Conservation (phyloP, 2,888 invertebrate genomes). For the Agrotis segetum region DNA sequence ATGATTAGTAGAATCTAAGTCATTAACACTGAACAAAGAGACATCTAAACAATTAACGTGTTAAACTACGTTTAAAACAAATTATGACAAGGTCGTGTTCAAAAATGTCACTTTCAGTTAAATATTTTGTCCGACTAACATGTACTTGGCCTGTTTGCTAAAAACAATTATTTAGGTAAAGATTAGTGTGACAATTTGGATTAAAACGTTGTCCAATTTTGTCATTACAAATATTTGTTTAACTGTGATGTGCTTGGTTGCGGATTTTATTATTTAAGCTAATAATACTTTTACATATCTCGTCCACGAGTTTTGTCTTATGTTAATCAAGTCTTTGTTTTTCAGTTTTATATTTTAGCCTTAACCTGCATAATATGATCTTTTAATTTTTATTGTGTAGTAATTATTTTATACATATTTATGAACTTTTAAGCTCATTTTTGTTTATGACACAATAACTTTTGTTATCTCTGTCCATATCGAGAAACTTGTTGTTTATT, state of each 20-base stretch:
- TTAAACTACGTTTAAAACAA: constrained; percentile 28
- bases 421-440: neutral
- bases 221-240: constrained; percentile 10
- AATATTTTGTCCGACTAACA: constrained; percentile 28
- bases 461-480: neutral
- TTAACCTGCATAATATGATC: constrained; percentile 7
- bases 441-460: neutral
- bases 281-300: constrained; percentile 28
- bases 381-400: neutral
- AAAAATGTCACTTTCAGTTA: constrained; percentile 16
- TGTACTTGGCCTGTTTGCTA: constrained; percentile 28
- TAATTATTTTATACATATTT: neutral
- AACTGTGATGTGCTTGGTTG: neutral
- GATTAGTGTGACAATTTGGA: constrained; percentile 48
- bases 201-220: constrained; percentile 15
- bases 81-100: constrained; percentile 39
- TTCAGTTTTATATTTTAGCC: neutral
- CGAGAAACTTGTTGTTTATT: too few species aligned
- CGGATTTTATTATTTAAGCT: constrained; percentile 9
- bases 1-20: constrained; percentile 21
- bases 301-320: neutral
- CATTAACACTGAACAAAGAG: constrained; percentile 18
- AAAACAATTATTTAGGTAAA: constrained; percentile 38
- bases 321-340: neutral
- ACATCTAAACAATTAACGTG: neutral